Percentiles rank a stretch among this genome's conserved stretches.
phyloP scores from a whole-genome alignment of 53 echinoderm and acorn worm genomes.

The Astropecten irregularis region DNA sequence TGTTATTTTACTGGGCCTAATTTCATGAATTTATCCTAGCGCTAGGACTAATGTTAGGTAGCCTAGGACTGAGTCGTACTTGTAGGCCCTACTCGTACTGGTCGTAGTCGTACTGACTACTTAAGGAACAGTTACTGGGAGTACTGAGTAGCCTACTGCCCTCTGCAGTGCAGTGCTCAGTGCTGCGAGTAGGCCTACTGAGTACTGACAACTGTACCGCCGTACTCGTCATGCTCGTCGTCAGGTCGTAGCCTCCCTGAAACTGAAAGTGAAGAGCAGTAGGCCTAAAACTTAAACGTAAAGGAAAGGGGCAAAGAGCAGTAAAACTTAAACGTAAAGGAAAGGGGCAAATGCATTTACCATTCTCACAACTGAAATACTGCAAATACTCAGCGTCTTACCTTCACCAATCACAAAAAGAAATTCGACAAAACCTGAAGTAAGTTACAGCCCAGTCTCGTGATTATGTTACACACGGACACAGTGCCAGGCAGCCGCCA shows the following conservation, averaged over 20 bases:
- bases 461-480: neutral
- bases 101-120: neutral
- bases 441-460: neutral
- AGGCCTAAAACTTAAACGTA: neutral
- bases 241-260: neutral
- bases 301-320: neutral
- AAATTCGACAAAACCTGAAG: neutral
- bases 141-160: neutral
- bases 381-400: too few species aligned
- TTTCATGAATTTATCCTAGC: too few species aligned
- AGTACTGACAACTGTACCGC: neutral
- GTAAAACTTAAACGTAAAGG: neutral
- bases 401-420: neutral
- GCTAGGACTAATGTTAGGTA: too few species aligned
- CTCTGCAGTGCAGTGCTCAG: neutral
- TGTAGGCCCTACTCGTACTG: too few species aligned
- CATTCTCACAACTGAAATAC: too few species aligned
- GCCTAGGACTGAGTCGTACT: too few species aligned
- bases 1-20: too few species aligned
- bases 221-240: neutral
- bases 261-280: neutral
- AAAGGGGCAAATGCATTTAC: neutral
- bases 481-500: conserved; percentile 20
- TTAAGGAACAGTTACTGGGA: neutral
- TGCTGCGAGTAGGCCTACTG: neutral